phyloP scores from a whole-genome alignment of 2,888 invertebrate species.

The Sepioteuthis lessoniana region DNA sequence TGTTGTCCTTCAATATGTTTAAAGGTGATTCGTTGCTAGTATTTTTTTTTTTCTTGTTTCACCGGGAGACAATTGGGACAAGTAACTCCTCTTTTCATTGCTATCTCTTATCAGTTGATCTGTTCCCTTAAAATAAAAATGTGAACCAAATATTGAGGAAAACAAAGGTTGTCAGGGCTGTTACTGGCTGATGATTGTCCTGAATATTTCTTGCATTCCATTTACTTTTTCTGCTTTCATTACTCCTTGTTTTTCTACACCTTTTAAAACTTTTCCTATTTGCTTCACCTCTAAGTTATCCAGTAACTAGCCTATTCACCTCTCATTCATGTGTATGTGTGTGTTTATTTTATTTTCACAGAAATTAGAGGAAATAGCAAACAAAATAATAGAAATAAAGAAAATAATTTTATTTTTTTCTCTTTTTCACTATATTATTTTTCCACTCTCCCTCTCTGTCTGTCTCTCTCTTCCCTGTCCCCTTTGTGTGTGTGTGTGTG shows the following conservation, averaged over 20 bases:
- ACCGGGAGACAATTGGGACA: not conserved
- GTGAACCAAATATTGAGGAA: too few species aligned
- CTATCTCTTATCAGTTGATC: not conserved
- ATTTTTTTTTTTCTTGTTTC: not conserved
- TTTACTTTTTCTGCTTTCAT: not conserved
- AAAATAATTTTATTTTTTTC: too few species aligned
- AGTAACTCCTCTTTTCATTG: not conserved
- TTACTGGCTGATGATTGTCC: not conserved
- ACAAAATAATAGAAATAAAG: too few species aligned
- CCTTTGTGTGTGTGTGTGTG: too few species aligned
- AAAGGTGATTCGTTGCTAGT: not conserved
- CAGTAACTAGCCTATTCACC: too few species aligned
- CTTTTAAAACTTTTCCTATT: not conserved
- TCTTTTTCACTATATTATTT: too few species aligned
- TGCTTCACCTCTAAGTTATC: not conserved
- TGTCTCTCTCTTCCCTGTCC: too few species aligned
- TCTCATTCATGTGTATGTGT: too few species aligned
- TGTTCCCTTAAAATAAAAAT: not conserved
- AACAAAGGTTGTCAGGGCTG: too few species aligned
- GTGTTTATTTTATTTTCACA: too few species aligned
- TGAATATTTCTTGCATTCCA: not conserved
- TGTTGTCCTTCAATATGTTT: not conserved
- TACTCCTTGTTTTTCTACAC: not conserved
- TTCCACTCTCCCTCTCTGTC: too few species aligned
- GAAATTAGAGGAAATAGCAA: too few species aligned